Percentiles rank a stretch among this genome's conserved stretches.
Evolutionary conservation across 2,113 vertebrate genomes (phyloP).

Genomic region (Gnathonemus echidnorhynchus): DNA sequence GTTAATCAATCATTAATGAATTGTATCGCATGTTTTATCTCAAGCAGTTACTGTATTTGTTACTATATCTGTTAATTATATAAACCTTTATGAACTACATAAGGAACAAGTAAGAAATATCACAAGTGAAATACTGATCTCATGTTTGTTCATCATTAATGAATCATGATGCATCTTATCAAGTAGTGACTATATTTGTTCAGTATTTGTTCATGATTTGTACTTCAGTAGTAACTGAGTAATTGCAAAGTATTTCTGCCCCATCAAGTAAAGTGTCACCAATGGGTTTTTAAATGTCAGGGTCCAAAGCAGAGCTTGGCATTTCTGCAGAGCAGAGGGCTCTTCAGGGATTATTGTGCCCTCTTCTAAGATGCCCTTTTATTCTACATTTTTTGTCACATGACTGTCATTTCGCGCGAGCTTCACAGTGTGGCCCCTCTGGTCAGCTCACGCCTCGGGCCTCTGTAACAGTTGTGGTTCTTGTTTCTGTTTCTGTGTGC

Average conservation of each 20-base stretch:
- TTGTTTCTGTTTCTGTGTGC: constrained; percentile 77
- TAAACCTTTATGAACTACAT: not conserved
- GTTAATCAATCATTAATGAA: not conserved
- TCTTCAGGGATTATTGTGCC: not conserved
- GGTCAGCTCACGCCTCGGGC: constrained; percentile 44
- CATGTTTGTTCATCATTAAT: too few species aligned
- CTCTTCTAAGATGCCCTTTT: not conserved
- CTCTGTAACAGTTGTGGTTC: constrained; percentile 68
- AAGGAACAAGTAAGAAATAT: too few species aligned
- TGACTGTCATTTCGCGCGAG: constrained; percentile 61
- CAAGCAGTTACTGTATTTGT: not conserved
- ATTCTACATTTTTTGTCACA: constrained; percentile 17
- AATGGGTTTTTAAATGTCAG: not conserved
- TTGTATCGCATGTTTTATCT: too few species aligned
- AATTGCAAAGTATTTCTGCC: not conserved
- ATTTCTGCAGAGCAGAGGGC: not conserved
- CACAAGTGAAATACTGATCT: too few species aligned
- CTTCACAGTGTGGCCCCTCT: constrained; percentile 23
- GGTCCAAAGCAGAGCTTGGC: not conserved
- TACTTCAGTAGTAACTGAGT: not conserved
- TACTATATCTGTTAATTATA: not conserved
- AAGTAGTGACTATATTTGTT: not conserved
- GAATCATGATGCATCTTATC: not conserved
- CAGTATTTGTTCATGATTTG: not conserved
- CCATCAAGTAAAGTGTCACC: not conserved